Evolutionary conservation across 2,113 vertebrate genomes (phyloP).

Genomic region (Tragelaphus buxtoni): DNA sequence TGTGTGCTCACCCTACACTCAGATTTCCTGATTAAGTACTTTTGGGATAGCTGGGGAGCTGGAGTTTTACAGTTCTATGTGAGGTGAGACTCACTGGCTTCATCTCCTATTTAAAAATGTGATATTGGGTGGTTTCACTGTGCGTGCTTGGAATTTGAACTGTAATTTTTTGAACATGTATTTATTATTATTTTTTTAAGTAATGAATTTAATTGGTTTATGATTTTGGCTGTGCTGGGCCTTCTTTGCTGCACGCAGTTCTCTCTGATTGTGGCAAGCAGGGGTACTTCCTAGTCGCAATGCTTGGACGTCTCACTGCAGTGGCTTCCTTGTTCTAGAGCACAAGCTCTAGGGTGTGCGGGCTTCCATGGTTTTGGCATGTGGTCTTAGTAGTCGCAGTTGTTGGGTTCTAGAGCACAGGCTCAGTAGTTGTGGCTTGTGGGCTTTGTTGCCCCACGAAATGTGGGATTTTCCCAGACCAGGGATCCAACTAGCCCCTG

Average conservation of each 20-base stretch:
- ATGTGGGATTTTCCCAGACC: neutral
- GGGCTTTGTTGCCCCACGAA: neutral
- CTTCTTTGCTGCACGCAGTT: accelerated
- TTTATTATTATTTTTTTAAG: neutral
- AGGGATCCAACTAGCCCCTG: neutral
- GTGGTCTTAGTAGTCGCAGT: neutral
- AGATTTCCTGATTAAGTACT: neutral
- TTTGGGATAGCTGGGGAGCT: neutral
- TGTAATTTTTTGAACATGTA: neutral
- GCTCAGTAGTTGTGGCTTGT: neutral
- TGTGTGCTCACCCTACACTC: neutral
- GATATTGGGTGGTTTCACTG: neutral
- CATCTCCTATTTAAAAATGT: neutral
- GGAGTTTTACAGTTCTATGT: neutral
- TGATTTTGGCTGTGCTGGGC: neutral
- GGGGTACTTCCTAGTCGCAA: neutral
- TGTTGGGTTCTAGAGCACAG: neutral
- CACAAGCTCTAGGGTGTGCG: neutral
- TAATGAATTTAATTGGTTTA: neutral
- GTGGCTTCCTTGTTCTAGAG: neutral
- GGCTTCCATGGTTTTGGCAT: neutral
- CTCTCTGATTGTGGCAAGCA: neutral
- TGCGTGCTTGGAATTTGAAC: neutral
- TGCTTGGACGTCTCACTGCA: neutral
- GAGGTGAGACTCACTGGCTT: neutral